These are phyloP conservation scores for Meriones unguiculatus DNA, from an alignment of 2,113 vertebrate genomes.

Conservation along the genomic window DNA sequence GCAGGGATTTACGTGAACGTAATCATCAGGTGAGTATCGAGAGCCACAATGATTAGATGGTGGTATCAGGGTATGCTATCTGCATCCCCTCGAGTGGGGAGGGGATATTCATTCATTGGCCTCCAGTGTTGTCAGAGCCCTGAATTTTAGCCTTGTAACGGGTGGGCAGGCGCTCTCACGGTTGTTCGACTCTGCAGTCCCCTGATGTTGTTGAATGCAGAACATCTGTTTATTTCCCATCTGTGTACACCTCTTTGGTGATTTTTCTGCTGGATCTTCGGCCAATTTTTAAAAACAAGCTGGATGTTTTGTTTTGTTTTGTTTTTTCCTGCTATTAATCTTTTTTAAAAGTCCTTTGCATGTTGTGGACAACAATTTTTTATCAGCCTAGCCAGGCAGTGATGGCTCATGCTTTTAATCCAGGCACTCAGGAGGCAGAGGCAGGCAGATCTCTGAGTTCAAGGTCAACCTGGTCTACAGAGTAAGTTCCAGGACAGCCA, in stretches of 20 bases:
- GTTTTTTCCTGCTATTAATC: not conserved
- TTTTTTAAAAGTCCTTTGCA: not conserved
- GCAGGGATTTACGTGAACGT: not conserved
- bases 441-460: not conserved
- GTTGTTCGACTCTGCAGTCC: not conserved
- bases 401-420: not conserved
- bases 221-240: not conserved
- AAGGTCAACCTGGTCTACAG: not conserved
- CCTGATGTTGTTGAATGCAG: not conserved
- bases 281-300: not conserved
- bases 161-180: not conserved
- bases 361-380: not conserved
- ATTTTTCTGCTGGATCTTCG: constrained; percentile 6
- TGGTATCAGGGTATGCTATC: not conserved
- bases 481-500: not conserved
- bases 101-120: not conserved
- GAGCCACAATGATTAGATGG: not conserved
- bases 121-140: not conserved
- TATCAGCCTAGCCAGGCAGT: not conserved
- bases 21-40: constrained; percentile 36
- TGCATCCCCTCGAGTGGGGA: not conserved
- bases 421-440: not conserved
- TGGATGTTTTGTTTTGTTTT: not conserved
- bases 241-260: not conserved
- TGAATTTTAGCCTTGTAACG: not conserved